Percentiles rank a stretch among this genome's conserved stretches.
These are phyloP conservation scores for Eupristina koningsbergeri DNA, from an alignment of 1,140 invertebrate genomes.

Conservation along the genomic window DNA sequence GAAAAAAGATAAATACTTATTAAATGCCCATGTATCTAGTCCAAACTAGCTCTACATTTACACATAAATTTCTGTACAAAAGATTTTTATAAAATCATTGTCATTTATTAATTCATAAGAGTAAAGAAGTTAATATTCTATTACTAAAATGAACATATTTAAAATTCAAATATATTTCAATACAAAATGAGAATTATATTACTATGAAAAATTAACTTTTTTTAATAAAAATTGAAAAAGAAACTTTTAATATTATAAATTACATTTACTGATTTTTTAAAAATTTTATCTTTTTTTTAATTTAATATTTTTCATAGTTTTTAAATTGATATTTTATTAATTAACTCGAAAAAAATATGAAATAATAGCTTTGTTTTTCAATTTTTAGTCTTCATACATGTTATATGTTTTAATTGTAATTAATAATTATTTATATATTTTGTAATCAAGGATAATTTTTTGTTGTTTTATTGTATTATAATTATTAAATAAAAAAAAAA, in stretches of 20 bases:
- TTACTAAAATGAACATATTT: constrained; percentile 31
- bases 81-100: constrained; percentile 48
- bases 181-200: neutral
- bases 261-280: constrained; percentile 13
- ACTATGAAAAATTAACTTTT: constrained; percentile 43
- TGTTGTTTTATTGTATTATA: constrained; percentile 5
- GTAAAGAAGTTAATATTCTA: constrained; percentile 1
- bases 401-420: neutral
- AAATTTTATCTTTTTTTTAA: neutral
- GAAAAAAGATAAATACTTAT: constrained; percentile 35
- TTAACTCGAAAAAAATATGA: constrained; percentile 20
- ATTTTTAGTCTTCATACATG: constrained; percentile 22
- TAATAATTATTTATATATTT: constrained; percentile 33
- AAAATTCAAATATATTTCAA: constrained; percentile 26
- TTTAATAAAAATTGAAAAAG: constrained; percentile 44
- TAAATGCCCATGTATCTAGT: constrained; percentile 51
- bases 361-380: constrained; percentile 38
- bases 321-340: neutral
- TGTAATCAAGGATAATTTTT: constrained; percentile 8
- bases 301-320: constrained; percentile 2
- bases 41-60: constrained; percentile 46
- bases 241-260: constrained; percentile 21
- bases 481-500: constrained; percentile 21
- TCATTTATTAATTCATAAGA: constrained; percentile 47
- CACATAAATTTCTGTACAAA: constrained; percentile 39